Percentiles rank a stretch among this genome's conserved stretches.
Conservation (phyloP, 2,888 invertebrate genomes). For the Agriopis leucophaearia region DNA sequence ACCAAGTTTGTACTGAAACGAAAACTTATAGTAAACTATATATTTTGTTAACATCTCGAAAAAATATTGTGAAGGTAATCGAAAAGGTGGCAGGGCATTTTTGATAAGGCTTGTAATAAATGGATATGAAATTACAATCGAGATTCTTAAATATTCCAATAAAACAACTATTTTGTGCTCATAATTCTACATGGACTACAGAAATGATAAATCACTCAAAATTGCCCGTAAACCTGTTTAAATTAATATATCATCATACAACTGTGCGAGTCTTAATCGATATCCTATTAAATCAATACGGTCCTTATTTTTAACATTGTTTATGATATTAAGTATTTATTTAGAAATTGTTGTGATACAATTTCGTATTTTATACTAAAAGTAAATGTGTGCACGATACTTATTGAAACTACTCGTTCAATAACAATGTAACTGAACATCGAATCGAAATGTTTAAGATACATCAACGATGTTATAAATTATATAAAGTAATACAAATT, state of each 20-base stretch:
- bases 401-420: slow-evolving; percentile 15
- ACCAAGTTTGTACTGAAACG: slow-evolving; percentile 13
- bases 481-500: too few species aligned
- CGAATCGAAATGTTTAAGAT: slow-evolving; percentile 1
- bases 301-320: slow-evolving; percentile 69
- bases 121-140: slow-evolving; percentile 18
- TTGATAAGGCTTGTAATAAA: slow-evolving; percentile 10
- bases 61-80: slow-evolving; percentile 19
- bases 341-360: slow-evolving; percentile 54
- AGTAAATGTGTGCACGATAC: slow-evolving; percentile 43
- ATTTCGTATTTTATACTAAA: slow-evolving; percentile 55
- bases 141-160: slow-evolving; percentile 17
- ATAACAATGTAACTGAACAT: not conserved
- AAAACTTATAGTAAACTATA: slow-evolving; percentile 17
- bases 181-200: not conserved
- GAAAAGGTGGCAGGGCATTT: slow-evolving; percentile 19
- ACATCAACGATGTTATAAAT: not conserved
- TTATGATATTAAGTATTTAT: slow-evolving; percentile 83
- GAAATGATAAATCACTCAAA: slow-evolving; percentile 7
- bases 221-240: slow-evolving; percentile 18
- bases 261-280: slow-evolving; percentile 17
- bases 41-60: slow-evolving; percentile 12
- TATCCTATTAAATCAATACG: slow-evolving; percentile 47
- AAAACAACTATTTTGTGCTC: slow-evolving; percentile 1
- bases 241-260: slow-evolving; percentile 16